These are phyloP conservation scores for Crotalus viridis DNA, from an alignment of 2,113 vertebrate species.

Conservation along the genomic window DNA sequence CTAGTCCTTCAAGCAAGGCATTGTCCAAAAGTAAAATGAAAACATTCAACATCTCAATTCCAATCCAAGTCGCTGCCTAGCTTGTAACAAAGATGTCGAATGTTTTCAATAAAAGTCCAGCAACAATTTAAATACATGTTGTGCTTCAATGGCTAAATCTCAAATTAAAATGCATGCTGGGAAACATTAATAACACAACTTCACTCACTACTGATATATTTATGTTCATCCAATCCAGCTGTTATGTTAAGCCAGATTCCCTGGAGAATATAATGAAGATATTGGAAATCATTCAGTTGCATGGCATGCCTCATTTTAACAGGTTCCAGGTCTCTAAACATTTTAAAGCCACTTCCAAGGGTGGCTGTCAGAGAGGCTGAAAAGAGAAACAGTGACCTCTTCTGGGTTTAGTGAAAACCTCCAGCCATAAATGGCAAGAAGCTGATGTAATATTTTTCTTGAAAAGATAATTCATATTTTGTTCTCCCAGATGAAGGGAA, in stretches of 20 bases:
- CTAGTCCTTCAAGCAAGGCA: neutral
- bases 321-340: slow-evolving; percentile 9
- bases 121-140: slow-evolving; percentile 12
- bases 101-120: slow-evolving; percentile 19
- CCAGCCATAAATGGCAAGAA: neutral
- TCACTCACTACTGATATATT: slow-evolving; percentile 33
- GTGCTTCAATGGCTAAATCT: slow-evolving; percentile 18
- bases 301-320: neutral
- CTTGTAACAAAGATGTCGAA: neutral
- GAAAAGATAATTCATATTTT: slow-evolving; percentile 13
- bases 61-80: neutral
- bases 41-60: neutral
- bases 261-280: slow-evolving; percentile 33
- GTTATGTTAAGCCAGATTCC: slow-evolving; percentile 40
- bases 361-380: slow-evolving; percentile 8
- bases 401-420: slow-evolving; percentile 44
- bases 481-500: slow-evolving; percentile 52
- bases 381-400: slow-evolving; percentile 75
- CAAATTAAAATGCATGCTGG: slow-evolving; percentile 32
- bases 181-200: slow-evolving; percentile 41
- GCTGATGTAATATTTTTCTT: neutral
- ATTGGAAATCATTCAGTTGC: slow-evolving; percentile 29
- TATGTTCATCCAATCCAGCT: slow-evolving; percentile 31
- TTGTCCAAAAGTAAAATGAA: neutral
- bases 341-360: neutral